Evolutionary conservation across 2,113 vertebrate species (phyloP), one percentile per base, ranked within the genome.

Genomic region (Ceuthmochares aereus): DNA sequence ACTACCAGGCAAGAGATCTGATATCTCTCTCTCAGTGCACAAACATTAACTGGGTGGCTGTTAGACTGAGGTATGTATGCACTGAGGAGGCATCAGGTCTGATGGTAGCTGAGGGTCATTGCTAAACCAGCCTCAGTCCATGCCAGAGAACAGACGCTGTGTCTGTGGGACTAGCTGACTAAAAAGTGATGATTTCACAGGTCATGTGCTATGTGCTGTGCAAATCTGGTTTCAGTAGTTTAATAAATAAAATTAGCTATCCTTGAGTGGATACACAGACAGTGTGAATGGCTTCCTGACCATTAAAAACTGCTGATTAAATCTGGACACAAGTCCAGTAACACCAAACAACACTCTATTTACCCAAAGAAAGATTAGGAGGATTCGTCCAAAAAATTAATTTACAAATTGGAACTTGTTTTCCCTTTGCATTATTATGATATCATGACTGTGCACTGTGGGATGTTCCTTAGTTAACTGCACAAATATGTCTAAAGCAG

Each of bases 81-180:
- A 19, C n/a, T 0, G 0, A 12, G 3, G 20, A 17, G 47, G 4
- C 62, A 36, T 40, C 2, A 2, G 12, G 14, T 7, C 20, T 62
- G 34, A 25, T 51, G 36, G 3, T 10, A 32, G 29, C 42, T 56
- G 21, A 66, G 29, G 55, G 47, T 66, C 34, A 34, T 5, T 62
- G 32, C 47, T 94, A 45, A 86, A 37, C 22, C 72, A 74, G 40
- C 11, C 32, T 93, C 73, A 84, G 47, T 42, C 60, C 23, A 4
- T 51, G 56, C 29, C 56, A 89, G 32, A 72, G 32, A 7, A 1
- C 30, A 43, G 21, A 36, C 1, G 3, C 40, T 36, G 9, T 29
- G 21, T 47, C 36, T 68, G 21, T 18, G 29, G 42, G 55, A 66
- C 27, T 43, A 60, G 40, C 9, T 82, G 43, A 30, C 29, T 47